Evolutionary conservation across 2,888 invertebrate genomes (phyloP).

Genomic region (Brenthis daphne): DNA sequence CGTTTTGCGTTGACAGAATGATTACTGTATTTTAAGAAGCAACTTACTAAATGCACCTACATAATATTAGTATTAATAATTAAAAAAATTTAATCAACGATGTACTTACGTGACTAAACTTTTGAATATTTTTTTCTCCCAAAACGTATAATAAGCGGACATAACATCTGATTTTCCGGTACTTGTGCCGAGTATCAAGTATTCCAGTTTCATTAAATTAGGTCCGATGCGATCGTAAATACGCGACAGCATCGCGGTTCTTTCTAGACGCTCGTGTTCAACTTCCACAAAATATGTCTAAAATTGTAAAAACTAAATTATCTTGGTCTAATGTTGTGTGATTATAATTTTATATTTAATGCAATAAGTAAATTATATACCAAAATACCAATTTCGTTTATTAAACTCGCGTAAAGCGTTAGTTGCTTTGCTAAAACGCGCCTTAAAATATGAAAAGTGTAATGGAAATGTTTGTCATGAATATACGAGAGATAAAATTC

Average conservation of each 20-base stretch:
- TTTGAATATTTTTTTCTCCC: slow-evolving; percentile 90
- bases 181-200: slow-evolving; percentile 89
- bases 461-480: no score
- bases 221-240: slow-evolving; percentile 92
- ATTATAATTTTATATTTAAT: no score
- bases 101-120: slow-evolving; percentile 61
- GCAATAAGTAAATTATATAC: no score
- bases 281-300: slow-evolving; percentile 88
- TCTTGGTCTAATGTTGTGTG: background rate
- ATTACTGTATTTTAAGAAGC: no score
- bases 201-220: slow-evolving; percentile 92
- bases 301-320: slow-evolving; percentile 12
- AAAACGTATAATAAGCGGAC: slow-evolving; percentile 89
- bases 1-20: no score
- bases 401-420: no score
- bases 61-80: no score
- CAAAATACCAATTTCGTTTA: no score
- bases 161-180: slow-evolving; percentile 89
- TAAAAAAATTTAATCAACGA: background rate
- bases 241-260: slow-evolving; percentile 85
- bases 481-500: no score
- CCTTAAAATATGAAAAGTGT: no score
- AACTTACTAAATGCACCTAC: no score
- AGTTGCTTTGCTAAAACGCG: no score
- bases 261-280: slow-evolving; percentile 85